Evolutionary conservation across 2,797 vertebrate species (phyloP).

Genomic region (Helarctos malayanus): DNA sequence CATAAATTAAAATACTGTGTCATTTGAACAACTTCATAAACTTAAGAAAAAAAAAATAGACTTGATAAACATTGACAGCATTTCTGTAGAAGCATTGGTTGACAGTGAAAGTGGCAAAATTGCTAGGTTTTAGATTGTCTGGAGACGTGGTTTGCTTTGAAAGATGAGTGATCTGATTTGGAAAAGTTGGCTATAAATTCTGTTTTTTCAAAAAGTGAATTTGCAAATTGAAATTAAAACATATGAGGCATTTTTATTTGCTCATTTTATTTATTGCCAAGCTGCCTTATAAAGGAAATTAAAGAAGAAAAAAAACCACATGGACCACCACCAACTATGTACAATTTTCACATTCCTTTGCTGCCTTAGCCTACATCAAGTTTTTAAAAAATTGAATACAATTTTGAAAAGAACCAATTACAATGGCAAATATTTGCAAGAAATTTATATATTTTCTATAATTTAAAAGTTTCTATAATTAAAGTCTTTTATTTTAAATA

Average conservation of each 20-base stretch:
- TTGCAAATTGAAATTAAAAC: slow-evolving; percentile 78
- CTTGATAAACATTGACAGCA: neutral
- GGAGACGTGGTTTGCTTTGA: slow-evolving; percentile 67
- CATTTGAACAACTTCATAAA: slow-evolving; percentile 77
- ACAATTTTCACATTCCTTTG: neutral
- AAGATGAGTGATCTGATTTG: slow-evolving; percentile 72
- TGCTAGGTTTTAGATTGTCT: slow-evolving; percentile 59
- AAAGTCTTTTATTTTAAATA: neutral
- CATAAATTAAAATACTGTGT: slow-evolving; percentile 62
- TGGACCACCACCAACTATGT: neutral
- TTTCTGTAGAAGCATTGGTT: slow-evolving; percentile 68
- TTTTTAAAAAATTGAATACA: neutral
- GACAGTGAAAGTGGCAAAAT: slow-evolving; percentile 61
- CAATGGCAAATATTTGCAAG: slow-evolving; percentile 28
- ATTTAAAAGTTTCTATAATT: slow-evolving; percentile 27
- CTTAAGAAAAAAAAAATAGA: slow-evolving; percentile 18
- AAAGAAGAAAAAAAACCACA: neutral
- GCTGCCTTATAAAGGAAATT: slow-evolving; percentile 39
- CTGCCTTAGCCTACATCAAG: neutral
- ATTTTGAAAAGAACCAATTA: slow-evolving; percentile 41
- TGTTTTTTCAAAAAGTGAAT: slow-evolving; percentile 72
- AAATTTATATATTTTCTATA: neutral
- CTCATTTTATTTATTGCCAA: slow-evolving; percentile 66
- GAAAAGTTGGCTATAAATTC: slow-evolving; percentile 65
- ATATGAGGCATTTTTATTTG: slow-evolving; percentile 70